Percentiles rank a stretch among this genome's conserved stretches.
Evolutionary conservation across 2,888 invertebrate species (phyloP).

Genomic region (Celastrina argiolus): DNA sequence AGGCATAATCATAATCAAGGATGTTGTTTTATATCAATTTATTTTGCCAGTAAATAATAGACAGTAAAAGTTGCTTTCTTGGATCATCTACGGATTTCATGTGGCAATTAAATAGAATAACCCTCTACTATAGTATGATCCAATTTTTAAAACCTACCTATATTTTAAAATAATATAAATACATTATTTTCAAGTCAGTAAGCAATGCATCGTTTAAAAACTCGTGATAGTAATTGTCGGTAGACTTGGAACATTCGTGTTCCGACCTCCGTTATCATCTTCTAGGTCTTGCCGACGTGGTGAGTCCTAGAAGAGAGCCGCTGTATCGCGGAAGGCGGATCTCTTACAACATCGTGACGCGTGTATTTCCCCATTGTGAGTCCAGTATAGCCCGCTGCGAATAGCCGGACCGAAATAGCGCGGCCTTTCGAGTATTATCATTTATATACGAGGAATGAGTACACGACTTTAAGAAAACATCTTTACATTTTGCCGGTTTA

Average conservation of each 20-base stretch:
- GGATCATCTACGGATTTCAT: too few species aligned
- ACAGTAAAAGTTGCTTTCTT: too few species aligned
- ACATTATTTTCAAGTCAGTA: too few species aligned
- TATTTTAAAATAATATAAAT: too few species aligned
- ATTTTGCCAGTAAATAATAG: too few species aligned
- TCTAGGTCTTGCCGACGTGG: neutral
- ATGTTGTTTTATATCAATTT: too few species aligned
- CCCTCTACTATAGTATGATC: too few species aligned
- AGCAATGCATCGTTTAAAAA: too few species aligned
- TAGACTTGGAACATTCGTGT: neutral
- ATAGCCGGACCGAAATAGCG: conserved; percentile 33
- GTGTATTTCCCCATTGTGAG: conserved; percentile 29
- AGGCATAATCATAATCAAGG: neutral
- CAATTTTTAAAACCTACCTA: too few species aligned
- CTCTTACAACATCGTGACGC: conserved; percentile 23
- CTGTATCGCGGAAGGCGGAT: conserved; percentile 22
- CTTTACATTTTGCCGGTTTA: conserved; percentile 21
- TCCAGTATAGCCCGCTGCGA: conserved; percentile 32
- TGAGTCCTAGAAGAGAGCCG: neutral
- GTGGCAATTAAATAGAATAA: too few species aligned
- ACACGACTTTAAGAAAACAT: conserved; percentile 23
- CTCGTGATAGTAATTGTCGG: too few species aligned
- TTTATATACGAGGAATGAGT: conserved; percentile 25
- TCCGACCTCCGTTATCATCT: neutral
- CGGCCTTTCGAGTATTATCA: conserved; percentile 34